Evolutionary conservation across 2,888 invertebrate species (phyloP).

Genomic region (Agonopterix heracliana): DNA sequence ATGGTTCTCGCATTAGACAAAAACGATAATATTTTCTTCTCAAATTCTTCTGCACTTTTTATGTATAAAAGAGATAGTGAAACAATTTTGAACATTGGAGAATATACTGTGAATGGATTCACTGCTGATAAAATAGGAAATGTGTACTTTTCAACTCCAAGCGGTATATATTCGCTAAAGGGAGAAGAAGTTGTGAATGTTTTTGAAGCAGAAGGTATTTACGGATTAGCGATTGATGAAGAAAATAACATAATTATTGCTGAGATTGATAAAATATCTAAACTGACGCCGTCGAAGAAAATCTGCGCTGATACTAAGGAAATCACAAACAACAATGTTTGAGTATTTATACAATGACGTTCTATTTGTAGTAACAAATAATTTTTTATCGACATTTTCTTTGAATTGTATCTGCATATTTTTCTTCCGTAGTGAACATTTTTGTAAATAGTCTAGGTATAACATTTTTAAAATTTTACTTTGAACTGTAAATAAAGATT

Average conservation of each 20-base stretch:
- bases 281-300: not conserved
- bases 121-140: conserved; percentile 24
- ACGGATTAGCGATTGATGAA: conserved; percentile 4
- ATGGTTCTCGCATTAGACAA: conserved; percentile 30
- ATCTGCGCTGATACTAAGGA: too few species aligned
- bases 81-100: conserved; percentile 10
- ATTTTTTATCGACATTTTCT: too few species aligned
- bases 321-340: too few species aligned
- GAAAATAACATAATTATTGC: conserved; percentile 7
- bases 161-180: conserved; percentile 17
- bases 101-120: conserved; percentile 22
- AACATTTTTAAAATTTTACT: too few species aligned
- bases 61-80: conserved; percentile 15
- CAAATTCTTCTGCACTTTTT: conserved; percentile 35
- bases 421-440: too few species aligned
- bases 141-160: conserved; percentile 26
- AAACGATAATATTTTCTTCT: conserved; percentile 24
- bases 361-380: too few species aligned
- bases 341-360: too few species aligned
- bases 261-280: not conserved
- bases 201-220: not conserved
- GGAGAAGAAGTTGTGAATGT: not conserved
- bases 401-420: too few species aligned
- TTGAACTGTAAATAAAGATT: too few species aligned
- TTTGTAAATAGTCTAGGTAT: too few species aligned